Evolutionary conservation across 2,797 vertebrate genomes (phyloP).

Genomic region (Falco berigora): DNA sequence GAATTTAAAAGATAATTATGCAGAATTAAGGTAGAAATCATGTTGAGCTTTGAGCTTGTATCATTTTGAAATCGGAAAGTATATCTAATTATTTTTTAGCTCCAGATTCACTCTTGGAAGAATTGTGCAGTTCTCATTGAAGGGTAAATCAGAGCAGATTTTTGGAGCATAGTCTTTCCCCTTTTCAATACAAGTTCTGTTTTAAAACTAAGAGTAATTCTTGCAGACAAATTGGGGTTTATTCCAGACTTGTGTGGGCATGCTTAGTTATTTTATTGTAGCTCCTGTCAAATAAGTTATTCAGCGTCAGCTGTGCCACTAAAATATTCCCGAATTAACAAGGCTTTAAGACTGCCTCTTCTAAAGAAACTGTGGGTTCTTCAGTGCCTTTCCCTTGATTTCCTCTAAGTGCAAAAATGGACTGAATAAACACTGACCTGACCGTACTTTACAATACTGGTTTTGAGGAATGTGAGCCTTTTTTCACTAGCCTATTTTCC

Average conservation of each 20-base stretch:
- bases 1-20: not conserved
- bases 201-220: not conserved
- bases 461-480: constrained; percentile 36
- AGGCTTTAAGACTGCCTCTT: not conserved
- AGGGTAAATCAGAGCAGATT: not conserved
- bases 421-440: constrained; percentile 37
- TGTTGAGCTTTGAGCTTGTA: not conserved
- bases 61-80: not conserved
- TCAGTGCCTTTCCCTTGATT: constrained; percentile 27
- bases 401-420: constrained; percentile 18
- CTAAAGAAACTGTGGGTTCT: constrained; percentile 14
- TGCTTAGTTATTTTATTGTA: constrained; percentile 4
- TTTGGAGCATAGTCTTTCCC: not conserved
- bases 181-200: constrained; percentile 7
- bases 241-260: not conserved
- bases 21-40: not conserved
- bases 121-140: not conserved
- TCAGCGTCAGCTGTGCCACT: constrained; percentile 3
- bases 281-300: not conserved
- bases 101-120: not conserved
- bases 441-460: not conserved
- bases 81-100: not conserved
- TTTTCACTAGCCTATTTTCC: constrained; percentile 26
- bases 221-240: not conserved
- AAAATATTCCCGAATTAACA: not conserved